Evolutionary conservation across 1,140 invertebrate species (phyloP).

Genomic region (Ostrea edulis): DNA sequence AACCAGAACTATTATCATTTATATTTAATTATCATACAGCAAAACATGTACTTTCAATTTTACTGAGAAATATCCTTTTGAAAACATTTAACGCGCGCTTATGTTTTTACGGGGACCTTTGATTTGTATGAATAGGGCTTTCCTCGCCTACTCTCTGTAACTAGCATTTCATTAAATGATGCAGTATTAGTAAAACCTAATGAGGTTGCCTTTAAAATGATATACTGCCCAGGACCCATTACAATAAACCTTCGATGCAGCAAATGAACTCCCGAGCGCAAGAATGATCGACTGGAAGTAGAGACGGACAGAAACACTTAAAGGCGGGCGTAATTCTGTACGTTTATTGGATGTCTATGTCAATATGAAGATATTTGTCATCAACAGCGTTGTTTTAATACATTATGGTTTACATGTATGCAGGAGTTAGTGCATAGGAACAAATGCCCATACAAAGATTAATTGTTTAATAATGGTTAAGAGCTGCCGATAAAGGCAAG

Average conservation of each 20-base stretch:
- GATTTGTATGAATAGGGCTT: no score
- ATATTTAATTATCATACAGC: no score
- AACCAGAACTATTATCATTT: no score
- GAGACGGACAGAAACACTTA: neutral
- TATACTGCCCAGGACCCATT: neutral
- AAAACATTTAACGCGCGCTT: no score
- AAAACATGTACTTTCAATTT: no score
- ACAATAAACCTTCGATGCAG: neutral
- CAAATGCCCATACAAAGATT: neutral
- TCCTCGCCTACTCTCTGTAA: neutral
- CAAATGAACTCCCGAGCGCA: neutral
- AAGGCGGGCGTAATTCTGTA: neutral
- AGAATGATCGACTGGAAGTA: neutral
- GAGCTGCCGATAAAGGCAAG: no score
- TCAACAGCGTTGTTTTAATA: neutral
- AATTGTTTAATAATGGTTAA: neutral
- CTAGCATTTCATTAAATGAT: neutral
- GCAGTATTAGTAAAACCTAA: neutral
- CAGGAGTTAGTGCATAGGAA: neutral
- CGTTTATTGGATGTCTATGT: neutral
- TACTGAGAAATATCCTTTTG: no score
- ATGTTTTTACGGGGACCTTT: no score
- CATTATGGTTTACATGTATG: neutral
- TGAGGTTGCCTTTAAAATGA: neutral
- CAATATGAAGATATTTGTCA: conserved; percentile 22